Evolutionary conservation across 2,797 vertebrate species (phyloP).

Genomic region (Gephyroberyx darwinii): DNA sequence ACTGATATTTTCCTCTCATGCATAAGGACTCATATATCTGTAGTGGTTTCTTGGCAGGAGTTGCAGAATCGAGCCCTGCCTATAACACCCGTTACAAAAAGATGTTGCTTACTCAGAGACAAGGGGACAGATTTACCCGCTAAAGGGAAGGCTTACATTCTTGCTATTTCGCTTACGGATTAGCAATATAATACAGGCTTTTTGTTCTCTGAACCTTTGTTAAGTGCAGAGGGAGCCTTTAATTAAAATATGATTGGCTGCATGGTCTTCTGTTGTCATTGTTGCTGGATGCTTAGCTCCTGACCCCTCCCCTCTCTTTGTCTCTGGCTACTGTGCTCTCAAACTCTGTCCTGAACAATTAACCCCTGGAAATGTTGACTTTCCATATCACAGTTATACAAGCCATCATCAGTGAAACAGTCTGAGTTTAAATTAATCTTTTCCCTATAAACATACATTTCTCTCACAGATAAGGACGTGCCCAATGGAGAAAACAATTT

Average conservation of each 20-base stretch:
- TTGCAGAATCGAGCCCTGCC: slow-evolving; percentile 12
- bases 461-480: slow-evolving; percentile 12
- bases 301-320: slow-evolving; percentile 16
- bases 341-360: slow-evolving; percentile 25
- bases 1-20: slow-evolving; percentile 4
- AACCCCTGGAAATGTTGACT: slow-evolving; percentile 43
- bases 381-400: slow-evolving; percentile 36
- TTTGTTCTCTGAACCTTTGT: neutral
- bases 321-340: slow-evolving; percentile 24
- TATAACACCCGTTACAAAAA: slow-evolving; percentile 47
- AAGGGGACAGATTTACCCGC: slow-evolving; percentile 49
- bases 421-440: slow-evolving; percentile 44
- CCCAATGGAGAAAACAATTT: slow-evolving; percentile 23
- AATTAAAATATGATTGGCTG: slow-evolving; percentile 27
- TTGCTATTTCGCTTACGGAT: slow-evolving; percentile 43
- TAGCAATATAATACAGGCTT: slow-evolving; percentile 40
- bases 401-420: slow-evolving; percentile 34
- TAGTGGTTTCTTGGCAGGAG: slow-evolving; percentile 19
- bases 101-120: slow-evolving; percentile 36
- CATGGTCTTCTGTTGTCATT: neutral
- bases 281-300: too few species aligned
- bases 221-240: slow-evolving; percentile 49
- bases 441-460: slow-evolving; percentile 20
- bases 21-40: slow-evolving; percentile 27
- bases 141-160: slow-evolving; percentile 36